Evolutionary conservation across 1,140 invertebrate species (phyloP).

Genomic region (Saccostrea cuccullata): DNA sequence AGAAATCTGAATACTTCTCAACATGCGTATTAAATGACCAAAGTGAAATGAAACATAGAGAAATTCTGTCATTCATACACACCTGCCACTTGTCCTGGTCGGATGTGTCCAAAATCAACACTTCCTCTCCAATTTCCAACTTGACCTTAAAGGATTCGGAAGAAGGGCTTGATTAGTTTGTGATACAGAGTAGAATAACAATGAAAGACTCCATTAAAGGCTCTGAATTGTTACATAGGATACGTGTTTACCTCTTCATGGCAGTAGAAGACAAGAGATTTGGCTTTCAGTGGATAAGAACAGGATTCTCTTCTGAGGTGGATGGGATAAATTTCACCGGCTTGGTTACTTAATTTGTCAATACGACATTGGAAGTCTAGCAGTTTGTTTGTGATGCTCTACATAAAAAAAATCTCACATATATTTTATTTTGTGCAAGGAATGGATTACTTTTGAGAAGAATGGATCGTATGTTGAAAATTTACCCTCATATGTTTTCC

Average conservation of each 20-base stretch:
- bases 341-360: conserved; percentile 63
- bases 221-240: not conserved
- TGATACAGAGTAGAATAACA: not conserved
- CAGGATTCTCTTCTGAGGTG: conserved; percentile 67
- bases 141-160: conserved; percentile 41
- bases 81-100: conserved; percentile 72
- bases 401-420: conserved; percentile 37
- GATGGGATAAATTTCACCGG: conserved; percentile 66
- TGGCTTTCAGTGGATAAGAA: conserved; percentile 67
- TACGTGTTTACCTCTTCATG: conserved; percentile 66
- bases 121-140: conserved; percentile 57
- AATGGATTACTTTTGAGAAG: not conserved
- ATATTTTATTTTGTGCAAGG: not conserved
- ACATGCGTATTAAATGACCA: not conserved
- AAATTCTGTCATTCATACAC: conserved; percentile 6
- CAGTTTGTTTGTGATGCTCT: conserved; percentile 67
- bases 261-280: conserved; percentile 66
- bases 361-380: conserved; percentile 68
- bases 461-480: not conserved
- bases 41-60: not conserved
- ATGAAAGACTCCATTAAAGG: not conserved
- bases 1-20: not conserved
- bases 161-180: not conserved
- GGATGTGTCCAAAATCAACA: conserved; percentile 68
- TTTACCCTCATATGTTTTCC: conserved; percentile 53